These are phyloP conservation scores for Notothenia coriiceps DNA, from an alignment of 2,113 vertebrate genomes.

Conservation along the genomic window DNA sequence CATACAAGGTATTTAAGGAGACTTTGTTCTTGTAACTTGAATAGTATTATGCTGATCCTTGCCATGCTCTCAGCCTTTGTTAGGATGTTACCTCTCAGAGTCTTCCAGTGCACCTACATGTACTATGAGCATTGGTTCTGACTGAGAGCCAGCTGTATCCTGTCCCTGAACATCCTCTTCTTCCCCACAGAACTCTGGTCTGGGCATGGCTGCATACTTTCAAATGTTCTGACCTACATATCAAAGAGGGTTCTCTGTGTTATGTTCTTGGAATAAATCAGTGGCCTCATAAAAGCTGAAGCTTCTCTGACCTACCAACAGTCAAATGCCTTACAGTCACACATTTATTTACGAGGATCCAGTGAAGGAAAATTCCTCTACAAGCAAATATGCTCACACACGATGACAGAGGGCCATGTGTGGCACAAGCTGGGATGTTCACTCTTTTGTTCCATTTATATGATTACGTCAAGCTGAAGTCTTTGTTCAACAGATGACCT, in stretches of 20 bases:
- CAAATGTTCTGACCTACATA: constrained; percentile 56
- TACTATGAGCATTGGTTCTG: neutral
- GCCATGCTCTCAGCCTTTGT: neutral
- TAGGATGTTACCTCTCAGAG: neutral
- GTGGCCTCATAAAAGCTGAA: constrained; percentile 45
- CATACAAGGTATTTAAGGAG: neutral
- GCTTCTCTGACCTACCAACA: constrained; percentile 35
- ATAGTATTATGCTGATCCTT: neutral
- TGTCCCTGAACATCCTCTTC: neutral
- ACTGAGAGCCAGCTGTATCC: neutral
- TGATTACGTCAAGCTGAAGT: constrained; percentile 49
- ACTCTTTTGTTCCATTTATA: constrained; percentile 39
- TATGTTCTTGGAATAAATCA: constrained; percentile 48
- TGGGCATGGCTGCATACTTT: constrained; percentile 25
- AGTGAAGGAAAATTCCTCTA: constrained; percentile 33
- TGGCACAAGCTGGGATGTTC: constrained; percentile 51
- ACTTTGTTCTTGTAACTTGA: neutral
- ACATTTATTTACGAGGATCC: constrained; percentile 32
- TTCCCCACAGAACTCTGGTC: constrained; percentile 15
- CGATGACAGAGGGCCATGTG: constrained; percentile 50
- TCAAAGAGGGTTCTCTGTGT: constrained; percentile 20
- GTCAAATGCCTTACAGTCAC: constrained; percentile 25
- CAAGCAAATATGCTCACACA: constrained; percentile 19
- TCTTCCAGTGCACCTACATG: neutral
- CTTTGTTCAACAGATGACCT: constrained; percentile 62